A percentile compares a stretch with the other conserved stretches of the same genome.
These are phyloP conservation scores for Dendronephthya gigantea DNA, from an alignment of 64 coral and sea anemone genomes.

Conservation along the genomic window DNA sequence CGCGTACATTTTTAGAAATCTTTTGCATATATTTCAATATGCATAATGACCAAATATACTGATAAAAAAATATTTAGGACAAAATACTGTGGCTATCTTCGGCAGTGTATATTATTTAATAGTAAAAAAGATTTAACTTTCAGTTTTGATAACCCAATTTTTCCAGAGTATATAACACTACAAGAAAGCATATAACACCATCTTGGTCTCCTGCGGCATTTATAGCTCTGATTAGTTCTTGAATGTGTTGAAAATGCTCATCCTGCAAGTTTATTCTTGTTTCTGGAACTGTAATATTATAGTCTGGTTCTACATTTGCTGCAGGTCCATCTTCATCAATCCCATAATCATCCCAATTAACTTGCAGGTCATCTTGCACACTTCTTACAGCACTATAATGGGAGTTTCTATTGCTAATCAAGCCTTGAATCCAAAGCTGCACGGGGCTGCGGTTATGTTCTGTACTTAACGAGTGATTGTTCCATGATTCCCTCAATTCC, in stretches of 20 bases:
- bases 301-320: not conserved
- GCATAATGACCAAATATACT: not conserved
- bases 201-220: too few species aligned
- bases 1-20: not conserved
- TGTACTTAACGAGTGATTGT: conserved; percentile 1
- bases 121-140: not conserved
- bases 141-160: not conserved
- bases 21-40: not conserved
- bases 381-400: not conserved
- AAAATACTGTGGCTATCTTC: not conserved
- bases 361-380: not conserved
- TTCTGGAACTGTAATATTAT: not conserved
- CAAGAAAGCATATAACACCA: too few species aligned
- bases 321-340: conserved; percentile 23
- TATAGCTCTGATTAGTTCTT: too few species aligned
- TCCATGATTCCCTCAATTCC: not conserved
- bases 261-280: not conserved
- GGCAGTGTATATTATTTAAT: not conserved
- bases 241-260: not conserved
- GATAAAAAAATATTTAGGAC: not conserved
- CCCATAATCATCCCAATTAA: conserved; percentile 13
- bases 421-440: conserved; percentile 25
- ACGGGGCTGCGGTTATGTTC: not conserved
- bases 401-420: not conserved
- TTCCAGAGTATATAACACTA: too few species aligned